These are phyloP conservation scores for Bradypus variegatus DNA, from an alignment of 2,797 vertebrate species.

Conservation along the genomic window DNA sequence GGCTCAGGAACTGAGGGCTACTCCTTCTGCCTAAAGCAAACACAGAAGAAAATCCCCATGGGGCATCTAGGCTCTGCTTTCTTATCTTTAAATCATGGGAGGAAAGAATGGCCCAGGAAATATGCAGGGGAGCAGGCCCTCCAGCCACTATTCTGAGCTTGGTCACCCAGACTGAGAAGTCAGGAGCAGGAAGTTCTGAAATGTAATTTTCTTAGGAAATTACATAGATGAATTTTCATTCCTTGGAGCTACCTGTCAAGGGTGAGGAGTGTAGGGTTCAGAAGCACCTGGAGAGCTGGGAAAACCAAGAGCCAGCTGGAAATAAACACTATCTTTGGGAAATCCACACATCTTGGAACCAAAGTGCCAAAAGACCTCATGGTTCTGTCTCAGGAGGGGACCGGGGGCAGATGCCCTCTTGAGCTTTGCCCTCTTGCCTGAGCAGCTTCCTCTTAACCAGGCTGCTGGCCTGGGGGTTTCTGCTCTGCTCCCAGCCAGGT, in stretches of 20 bases:
- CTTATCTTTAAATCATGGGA: neutral
- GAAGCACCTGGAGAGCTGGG: neutral
- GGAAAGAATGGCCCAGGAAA: neutral
- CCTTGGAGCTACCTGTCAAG: neutral
- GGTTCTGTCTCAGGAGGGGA: neutral
- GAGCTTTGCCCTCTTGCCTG: accelerated
- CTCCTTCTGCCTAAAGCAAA: neutral
- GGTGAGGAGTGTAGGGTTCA: neutral
- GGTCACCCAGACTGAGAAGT: neutral
- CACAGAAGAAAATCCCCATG: neutral
- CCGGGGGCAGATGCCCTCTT: neutral
- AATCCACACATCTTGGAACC: neutral
- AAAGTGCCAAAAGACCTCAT: no score
- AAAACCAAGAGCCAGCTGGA: neutral
- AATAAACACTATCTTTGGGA: neutral
- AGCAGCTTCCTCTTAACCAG: no score
- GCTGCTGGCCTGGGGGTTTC: no score
- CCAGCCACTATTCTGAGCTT: neutral
- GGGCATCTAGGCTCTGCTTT: neutral
- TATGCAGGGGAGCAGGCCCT: neutral
- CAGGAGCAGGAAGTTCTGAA: neutral
- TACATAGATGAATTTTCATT: neutral
- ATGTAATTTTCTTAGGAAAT: neutral
- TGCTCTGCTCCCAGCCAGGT: neutral
- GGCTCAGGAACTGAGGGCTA: neutral